Evolutionary conservation across 2,888 invertebrate species (phyloP).

Genomic region (Merodon equestris): DNA sequence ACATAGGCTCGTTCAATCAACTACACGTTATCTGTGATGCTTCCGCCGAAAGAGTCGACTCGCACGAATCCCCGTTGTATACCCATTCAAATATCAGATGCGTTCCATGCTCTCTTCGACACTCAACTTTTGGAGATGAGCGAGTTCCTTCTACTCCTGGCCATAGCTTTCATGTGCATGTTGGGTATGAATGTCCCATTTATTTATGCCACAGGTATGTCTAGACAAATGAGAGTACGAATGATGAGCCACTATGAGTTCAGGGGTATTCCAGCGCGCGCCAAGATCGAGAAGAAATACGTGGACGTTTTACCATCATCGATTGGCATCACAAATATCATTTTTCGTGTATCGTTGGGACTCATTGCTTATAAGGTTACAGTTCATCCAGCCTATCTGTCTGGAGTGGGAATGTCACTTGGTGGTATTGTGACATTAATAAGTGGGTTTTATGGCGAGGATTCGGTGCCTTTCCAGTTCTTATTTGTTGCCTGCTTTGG

Average conservation of each 20-base stretch:
- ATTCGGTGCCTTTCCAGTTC: conserved; percentile 73
- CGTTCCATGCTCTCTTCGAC: conserved; percentile 72
- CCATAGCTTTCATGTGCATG: conserved; percentile 84
- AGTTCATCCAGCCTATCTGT: conserved; percentile 71
- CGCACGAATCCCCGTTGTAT: neutral
- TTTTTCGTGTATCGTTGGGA: conserved; percentile 76
- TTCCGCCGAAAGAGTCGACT: conserved; percentile 4
- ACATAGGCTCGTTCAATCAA: conserved; percentile 54
- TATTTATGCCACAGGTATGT: conserved; percentile 81
- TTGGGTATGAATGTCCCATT: conserved; percentile 90
- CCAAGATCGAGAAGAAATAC: conserved; percentile 75
- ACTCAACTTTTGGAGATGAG: conserved; percentile 70
- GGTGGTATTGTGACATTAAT: conserved; percentile 81
- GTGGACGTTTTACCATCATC: conserved; percentile 74
- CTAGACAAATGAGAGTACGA: no score
- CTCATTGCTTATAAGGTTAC: conserved; percentile 72
- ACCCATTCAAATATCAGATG: conserved; percentile 69
- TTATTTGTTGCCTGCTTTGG: conserved; percentile 73
- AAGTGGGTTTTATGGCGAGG: conserved; percentile 82
- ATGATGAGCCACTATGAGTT: neutral
- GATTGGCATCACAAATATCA: conserved; percentile 87
- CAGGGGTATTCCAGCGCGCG: conserved; percentile 79
- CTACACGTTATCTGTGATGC: conserved; percentile 61
- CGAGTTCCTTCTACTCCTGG: conserved; percentile 76
- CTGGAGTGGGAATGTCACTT: conserved; percentile 76